These are phyloP conservation scores for Synanthedon myopaeformis DNA, from an alignment of 2,888 invertebrate species.

Conservation along the genomic window DNA sequence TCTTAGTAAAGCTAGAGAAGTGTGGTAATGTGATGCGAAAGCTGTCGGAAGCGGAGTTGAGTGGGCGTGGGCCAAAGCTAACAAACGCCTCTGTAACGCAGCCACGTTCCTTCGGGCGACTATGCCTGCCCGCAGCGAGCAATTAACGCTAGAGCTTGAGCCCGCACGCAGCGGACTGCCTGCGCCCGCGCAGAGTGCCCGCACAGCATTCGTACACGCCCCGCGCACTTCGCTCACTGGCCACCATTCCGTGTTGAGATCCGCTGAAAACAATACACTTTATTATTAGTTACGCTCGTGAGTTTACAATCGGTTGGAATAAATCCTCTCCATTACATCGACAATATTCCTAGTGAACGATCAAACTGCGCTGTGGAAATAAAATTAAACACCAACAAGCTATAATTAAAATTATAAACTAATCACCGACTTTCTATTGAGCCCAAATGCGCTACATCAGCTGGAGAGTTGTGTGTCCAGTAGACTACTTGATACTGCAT, in stretches of 20 bases:
- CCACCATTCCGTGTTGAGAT: conserved; percentile 48
- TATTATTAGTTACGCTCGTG: no score
- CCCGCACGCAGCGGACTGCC: conserved; percentile 24
- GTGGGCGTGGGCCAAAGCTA: conserved; percentile 49
- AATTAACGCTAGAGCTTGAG: conserved; percentile 29
- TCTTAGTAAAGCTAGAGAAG: conserved; percentile 49
- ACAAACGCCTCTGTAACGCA: conserved; percentile 45
- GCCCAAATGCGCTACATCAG: no score
- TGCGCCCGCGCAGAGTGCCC: conserved; percentile 36
- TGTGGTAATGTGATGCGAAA: conserved; percentile 44
- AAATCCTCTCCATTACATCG: no score
- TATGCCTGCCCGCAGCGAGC: conserved; percentile 18
- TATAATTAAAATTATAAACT: no score
- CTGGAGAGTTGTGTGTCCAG: no score
- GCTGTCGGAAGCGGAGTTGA: conserved; percentile 47
- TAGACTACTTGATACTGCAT: no score
- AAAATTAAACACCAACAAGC: no score
- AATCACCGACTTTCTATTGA: no score
- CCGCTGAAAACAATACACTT: conserved; percentile 13
- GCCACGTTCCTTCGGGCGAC: conserved; percentile 50
- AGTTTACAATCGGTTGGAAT: no score
- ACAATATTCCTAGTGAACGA: background rate
- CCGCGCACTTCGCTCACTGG: conserved; percentile 56
- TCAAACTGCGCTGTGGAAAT: background rate
- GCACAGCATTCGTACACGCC: conserved; percentile 40